Evolutionary conservation across 2,797 vertebrate species (phyloP).

Genomic region (Sarcoramphus papa): DNA sequence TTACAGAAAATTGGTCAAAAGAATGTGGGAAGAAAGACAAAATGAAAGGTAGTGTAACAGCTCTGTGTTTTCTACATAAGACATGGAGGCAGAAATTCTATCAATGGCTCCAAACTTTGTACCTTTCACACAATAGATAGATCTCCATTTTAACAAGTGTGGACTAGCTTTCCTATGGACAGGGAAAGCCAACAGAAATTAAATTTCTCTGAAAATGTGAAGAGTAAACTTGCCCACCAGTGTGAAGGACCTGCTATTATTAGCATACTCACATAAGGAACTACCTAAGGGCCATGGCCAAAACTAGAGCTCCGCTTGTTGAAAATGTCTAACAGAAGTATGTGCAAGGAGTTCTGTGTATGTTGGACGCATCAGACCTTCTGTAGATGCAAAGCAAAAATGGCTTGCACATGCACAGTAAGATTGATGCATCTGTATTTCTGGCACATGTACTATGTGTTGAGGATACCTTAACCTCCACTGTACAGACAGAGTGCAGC

Average conservation of each 20-base stretch:
- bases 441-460: not conserved
- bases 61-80: not conserved
- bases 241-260: not conserved
- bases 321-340: not conserved
- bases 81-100: not conserved
- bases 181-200: not conserved
- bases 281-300: not conserved
- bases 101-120: not conserved
- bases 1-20: conserved; percentile 76
- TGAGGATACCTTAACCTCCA: not conserved
- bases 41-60: conserved; percentile 37
- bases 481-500: not conserved
- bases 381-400: not conserved
- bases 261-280: not conserved
- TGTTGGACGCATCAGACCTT: not conserved
- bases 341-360: not conserved
- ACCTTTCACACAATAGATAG: not conserved
- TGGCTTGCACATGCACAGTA: not conserved
- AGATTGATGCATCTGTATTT: not conserved
- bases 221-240: not conserved
- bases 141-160: not conserved
- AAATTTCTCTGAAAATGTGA: not conserved
- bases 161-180: not conserved
- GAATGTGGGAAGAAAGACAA: conserved; percentile 75
- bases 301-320: not conserved